Percentiles rank a stretch among this genome's conserved stretches.
These are phyloP conservation scores for Falco naumanni DNA, from an alignment of 2,797 vertebrate genomes.

Conservation along the genomic window DNA sequence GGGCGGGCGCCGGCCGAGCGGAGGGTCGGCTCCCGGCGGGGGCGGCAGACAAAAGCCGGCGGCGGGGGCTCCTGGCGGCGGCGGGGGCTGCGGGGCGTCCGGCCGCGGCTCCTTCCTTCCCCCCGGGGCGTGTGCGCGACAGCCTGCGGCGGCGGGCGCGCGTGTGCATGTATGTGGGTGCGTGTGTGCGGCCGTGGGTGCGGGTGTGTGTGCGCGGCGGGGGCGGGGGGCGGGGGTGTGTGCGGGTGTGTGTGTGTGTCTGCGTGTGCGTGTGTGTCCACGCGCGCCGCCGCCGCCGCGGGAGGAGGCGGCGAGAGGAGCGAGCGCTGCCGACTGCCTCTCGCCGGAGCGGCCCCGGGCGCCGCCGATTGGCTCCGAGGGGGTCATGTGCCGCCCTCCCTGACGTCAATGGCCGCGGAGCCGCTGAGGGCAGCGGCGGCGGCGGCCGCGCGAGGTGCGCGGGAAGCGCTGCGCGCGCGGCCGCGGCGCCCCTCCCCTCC, in stretches of 20 bases:
- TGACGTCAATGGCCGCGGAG: slow-evolving; percentile 91
- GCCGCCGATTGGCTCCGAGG: slow-evolving; percentile 83
- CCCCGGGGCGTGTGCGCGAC: slow-evolving; percentile 29
- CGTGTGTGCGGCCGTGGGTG: slow-evolving; percentile 56
- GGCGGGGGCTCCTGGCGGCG: neutral
- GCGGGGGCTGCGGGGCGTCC: slow-evolving; percentile 28
- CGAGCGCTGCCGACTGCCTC: slow-evolving; percentile 59
- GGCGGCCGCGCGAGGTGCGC: neutral
- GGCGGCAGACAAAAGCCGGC: slow-evolving; percentile 27
- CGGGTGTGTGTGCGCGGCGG: slow-evolving; percentile 1
- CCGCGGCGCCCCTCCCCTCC: neutral
- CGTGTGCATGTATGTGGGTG: slow-evolving; percentile 58
- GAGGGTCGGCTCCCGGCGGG: slow-evolving; percentile 31
- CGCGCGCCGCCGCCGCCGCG: neutral
- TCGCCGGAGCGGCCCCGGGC: slow-evolving; percentile 75
- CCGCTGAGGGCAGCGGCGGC: neutral
- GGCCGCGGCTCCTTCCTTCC: slow-evolving; percentile 48
- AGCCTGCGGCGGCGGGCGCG: slow-evolving; percentile 1
- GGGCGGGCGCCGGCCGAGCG: neutral
- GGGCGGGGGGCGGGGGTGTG: neutral
- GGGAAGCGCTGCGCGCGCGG: neutral
- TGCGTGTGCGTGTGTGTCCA: neutral
- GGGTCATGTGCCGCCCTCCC: slow-evolving; percentile 86
- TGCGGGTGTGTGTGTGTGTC: neutral
- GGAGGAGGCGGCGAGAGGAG: neutral